Evolutionary conservation across 2,113 vertebrate genomes (phyloP).

Genomic region (Galeopterus variegatus): DNA sequence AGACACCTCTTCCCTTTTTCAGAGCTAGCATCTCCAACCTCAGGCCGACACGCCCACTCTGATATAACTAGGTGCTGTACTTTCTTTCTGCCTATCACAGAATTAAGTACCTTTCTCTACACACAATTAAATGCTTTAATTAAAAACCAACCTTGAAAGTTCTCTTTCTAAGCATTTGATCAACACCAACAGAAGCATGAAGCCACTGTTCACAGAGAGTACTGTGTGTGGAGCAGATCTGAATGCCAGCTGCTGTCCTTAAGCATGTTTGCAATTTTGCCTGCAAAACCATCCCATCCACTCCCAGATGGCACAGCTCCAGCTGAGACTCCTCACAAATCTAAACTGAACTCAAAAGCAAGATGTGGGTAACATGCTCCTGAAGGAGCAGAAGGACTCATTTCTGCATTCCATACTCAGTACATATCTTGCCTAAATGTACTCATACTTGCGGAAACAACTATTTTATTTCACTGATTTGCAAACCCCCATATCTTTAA

Average conservation of each 20-base stretch:
- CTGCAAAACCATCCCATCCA: background rate
- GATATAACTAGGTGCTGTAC: background rate
- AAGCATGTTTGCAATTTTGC: background rate
- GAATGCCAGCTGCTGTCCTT: background rate
- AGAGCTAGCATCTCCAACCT: rapidly evolving
- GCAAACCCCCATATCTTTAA: background rate
- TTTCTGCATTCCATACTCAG: background rate
- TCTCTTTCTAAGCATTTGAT: background rate
- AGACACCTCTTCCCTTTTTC: too few relatives aligned
- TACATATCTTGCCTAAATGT: rapidly evolving
- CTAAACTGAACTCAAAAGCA: background rate
- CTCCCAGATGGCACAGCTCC: background rate
- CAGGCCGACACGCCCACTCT: too few relatives aligned
- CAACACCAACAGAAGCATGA: too few relatives aligned
- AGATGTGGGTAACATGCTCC: background rate
- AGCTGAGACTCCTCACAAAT: background rate
- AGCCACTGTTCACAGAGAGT: too few relatives aligned
- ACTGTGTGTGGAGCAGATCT: background rate
- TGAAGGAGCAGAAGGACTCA: background rate
- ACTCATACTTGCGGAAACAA: background rate
- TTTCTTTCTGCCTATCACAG: background rate
- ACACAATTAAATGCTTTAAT: background rate
- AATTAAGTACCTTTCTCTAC: background rate
- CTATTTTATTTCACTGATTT: background rate
- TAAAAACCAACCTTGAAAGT: background rate